phyloP scores from a whole-genome alignment of 1,140 invertebrate genomes.

The Camponotus vicinus region DNA sequence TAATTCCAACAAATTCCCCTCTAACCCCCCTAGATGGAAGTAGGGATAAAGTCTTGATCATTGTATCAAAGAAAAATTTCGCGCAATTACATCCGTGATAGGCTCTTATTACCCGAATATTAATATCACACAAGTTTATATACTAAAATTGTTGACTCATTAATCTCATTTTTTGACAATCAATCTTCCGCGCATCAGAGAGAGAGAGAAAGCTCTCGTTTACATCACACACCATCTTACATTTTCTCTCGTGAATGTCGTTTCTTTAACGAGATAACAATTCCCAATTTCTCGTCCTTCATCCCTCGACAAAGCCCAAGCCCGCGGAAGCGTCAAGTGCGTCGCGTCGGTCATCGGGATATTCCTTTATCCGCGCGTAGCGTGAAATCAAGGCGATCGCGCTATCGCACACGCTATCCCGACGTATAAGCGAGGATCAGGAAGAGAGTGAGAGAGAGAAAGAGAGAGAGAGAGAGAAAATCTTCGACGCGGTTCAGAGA shows the following conservation, averaged over 20 bases:
- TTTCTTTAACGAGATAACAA: neutral
- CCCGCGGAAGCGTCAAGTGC: slow-evolving; percentile 12
- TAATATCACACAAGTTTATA: no score
- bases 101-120: no score
- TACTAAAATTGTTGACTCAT: neutral
- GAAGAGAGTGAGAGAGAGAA: neutral
- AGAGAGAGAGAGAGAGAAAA: slow-evolving; percentile 11
- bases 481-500: slow-evolving; percentile 3
- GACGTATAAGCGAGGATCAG: slow-evolving; percentile 2
- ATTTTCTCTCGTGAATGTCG: neutral
- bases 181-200: neutral
- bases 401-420: slow-evolving; percentile 15
- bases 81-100: no score
- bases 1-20: no score
- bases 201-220: neutral
- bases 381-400: slow-evolving; percentile 41
- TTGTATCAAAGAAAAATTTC: no score
- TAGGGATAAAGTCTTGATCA: no score
- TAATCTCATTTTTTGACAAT: neutral
- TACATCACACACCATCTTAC: neutral
- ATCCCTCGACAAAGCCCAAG: neutral
- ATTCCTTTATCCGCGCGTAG: slow-evolving; percentile 27
- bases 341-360: slow-evolving; percentile 9
- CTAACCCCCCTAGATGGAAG: no score
- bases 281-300: slow-evolving; percentile 18